phyloP scores from a whole-genome alignment of 2,888 invertebrate species.

The Drosophila rellima region DNA sequence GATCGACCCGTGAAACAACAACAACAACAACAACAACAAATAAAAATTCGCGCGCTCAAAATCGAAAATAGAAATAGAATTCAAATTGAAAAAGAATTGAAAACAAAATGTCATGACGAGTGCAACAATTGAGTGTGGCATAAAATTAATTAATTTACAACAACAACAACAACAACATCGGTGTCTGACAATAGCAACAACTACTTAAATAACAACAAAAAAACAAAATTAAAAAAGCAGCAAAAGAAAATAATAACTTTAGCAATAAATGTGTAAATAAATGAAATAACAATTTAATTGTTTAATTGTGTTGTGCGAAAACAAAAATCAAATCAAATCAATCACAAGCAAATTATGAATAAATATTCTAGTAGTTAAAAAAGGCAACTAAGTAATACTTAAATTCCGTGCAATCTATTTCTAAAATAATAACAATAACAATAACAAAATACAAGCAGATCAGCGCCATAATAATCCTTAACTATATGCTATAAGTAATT shows the following conservation, averaged over 20 bases:
- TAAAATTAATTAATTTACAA: conserved; percentile 22
- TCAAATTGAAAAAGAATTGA: conserved; percentile 33
- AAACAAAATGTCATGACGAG: conserved; percentile 55
- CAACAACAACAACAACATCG: conserved; percentile 28
- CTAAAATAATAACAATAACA: conserved; percentile 66
- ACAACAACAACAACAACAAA: conserved; percentile 29
- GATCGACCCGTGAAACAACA: conserved; percentile 38
- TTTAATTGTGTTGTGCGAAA: conserved; percentile 68
- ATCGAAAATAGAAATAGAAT: conserved; percentile 43
- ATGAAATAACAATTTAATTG: conserved; percentile 76
- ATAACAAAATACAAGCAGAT: conserved; percentile 17
- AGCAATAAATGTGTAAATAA: conserved; percentile 69
- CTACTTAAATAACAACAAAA: conserved; percentile 34
- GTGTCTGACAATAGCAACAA: conserved; percentile 49
- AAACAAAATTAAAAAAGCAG: too few relatives aligned
- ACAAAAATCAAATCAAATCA: conserved; percentile 23
- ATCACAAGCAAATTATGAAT: conserved; percentile 59
- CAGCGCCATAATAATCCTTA: conserved; percentile 54
- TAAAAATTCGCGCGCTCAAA: conserved; percentile 47
- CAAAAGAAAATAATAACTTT: conserved; percentile 36
- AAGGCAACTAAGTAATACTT: conserved; percentile 66
- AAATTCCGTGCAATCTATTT: conserved; percentile 81
- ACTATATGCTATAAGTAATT: conserved; percentile 36
- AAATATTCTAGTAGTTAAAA: conserved; percentile 68
- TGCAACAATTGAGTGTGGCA: conserved; percentile 41